phyloP scores from a whole-genome alignment of 2,113 vertebrate species.

The Sturnira hondurensis region DNA sequence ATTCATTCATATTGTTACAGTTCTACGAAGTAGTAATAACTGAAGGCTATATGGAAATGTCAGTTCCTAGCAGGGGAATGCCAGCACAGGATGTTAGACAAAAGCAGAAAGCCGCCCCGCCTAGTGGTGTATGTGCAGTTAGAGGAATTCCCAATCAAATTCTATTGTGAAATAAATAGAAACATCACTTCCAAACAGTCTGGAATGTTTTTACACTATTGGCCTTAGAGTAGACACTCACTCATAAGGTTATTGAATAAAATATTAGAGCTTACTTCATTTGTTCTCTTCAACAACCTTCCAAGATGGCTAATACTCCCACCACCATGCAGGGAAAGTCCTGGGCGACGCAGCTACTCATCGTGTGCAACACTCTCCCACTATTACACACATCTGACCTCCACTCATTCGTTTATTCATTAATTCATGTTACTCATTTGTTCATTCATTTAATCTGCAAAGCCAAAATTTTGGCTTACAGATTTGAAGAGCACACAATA shows the following conservation, averaged over 20 bases:
- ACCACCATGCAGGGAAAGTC: background rate
- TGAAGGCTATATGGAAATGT: conserved; percentile 17
- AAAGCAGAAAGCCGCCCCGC: background rate
- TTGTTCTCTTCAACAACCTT: background rate
- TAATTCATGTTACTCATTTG: background rate
- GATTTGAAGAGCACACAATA: background rate
- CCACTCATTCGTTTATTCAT: background rate
- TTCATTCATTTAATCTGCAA: background rate
- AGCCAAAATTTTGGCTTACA: background rate
- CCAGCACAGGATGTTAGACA: conserved; percentile 40
- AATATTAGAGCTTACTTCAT: background rate
- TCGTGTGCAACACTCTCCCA: background rate
- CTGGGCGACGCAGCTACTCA: background rate
- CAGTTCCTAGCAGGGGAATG: conserved; percentile 39
- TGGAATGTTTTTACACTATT: conserved; percentile 26
- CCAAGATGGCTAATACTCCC: background rate
- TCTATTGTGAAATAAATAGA: conserved; percentile 2
- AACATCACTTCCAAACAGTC: background rate
- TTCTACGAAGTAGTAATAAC: background rate
- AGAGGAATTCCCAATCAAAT: background rate
- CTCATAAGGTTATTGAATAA: background rate
- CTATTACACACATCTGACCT: background rate
- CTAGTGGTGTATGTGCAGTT: background rate
- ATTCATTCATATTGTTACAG: background rate
- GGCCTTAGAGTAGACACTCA: background rate